These are phyloP conservation scores for Agrilus cyanescens DNA, from an alignment of 2,888 invertebrate genomes.

Conservation along the genomic window DNA sequence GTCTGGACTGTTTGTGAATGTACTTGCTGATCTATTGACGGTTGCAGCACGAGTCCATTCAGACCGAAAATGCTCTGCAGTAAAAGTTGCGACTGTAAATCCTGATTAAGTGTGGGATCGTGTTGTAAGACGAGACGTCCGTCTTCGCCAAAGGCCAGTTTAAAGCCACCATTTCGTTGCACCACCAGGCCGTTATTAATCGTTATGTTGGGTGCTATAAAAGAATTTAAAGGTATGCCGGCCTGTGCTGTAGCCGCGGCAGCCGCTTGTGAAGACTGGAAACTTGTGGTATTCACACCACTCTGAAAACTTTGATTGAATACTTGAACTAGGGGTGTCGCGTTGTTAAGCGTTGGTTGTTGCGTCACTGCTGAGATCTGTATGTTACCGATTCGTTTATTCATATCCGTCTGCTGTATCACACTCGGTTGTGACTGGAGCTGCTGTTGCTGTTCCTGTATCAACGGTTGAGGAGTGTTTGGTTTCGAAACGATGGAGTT, in stretches of 20 bases:
- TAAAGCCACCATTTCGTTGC: constrained; percentile 50
- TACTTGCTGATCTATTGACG: constrained; percentile 34
- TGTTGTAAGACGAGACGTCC: constrained; percentile 55
- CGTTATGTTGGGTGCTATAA: constrained; percentile 29
- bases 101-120: constrained; percentile 46
- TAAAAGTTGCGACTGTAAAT: constrained; percentile 36
- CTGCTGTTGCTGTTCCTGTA: constrained; percentile 12
- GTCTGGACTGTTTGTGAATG: constrained; percentile 35
- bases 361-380: constrained; percentile 29
- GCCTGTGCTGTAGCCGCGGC: constrained; percentile 6
- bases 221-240: constrained; percentile 11
- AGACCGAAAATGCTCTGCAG: constrained; percentile 34
- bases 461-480: constrained; percentile 20
- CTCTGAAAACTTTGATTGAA: constrained; percentile 34
- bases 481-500: constrained; percentile 28
- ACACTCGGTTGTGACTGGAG: constrained; percentile 15
- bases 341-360: constrained; percentile 29
- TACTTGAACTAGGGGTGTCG: constrained; percentile 32
- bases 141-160: constrained; percentile 55
- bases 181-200: constrained; percentile 34
- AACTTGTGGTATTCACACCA: constrained; percentile 23
- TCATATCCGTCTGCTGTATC: constrained; percentile 17
- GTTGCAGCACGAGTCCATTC: constrained; percentile 32
- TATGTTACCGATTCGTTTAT: constrained; percentile 31
- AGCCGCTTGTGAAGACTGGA: constrained; percentile 11